Percentiles rank a stretch among this genome's conserved stretches.
phyloP scores from a whole-genome alignment of 2,113 vertebrate species.

The Syrrhaptes paradoxus region DNA sequence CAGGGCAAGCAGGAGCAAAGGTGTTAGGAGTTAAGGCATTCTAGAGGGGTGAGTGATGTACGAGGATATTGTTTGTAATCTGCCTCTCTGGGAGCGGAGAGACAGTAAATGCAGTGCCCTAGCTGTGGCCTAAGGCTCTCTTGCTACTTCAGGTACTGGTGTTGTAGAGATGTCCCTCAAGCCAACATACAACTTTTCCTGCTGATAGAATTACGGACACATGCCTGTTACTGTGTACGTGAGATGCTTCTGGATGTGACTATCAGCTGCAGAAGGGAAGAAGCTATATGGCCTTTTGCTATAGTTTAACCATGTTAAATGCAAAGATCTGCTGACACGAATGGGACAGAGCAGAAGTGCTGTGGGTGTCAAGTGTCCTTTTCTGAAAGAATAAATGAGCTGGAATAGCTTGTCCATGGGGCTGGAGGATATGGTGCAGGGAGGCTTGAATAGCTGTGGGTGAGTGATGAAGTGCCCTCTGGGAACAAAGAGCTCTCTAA shows the following conservation, averaged over 20 bases:
- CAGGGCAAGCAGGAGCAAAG: neutral
- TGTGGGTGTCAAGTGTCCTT: neutral
- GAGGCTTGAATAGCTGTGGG: neutral
- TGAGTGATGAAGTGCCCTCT: neutral
- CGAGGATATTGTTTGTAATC: neutral
- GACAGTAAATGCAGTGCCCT: neutral
- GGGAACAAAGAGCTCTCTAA: neutral
- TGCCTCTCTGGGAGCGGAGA: neutral
- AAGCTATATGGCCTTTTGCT: neutral
- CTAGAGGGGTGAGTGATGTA: neutral
- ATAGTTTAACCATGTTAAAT: neutral
- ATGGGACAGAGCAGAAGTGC: neutral
- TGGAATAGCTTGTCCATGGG: neutral
- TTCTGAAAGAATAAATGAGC: neutral
- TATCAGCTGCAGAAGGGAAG: neutral
- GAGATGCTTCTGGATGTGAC: neutral
- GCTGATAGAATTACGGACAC: neutral
- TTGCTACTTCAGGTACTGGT: neutral
- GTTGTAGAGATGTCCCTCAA: neutral
- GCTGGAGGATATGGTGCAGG: neutral
- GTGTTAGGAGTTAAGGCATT: neutral
- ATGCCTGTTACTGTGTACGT: neutral
- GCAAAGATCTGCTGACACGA: neutral
- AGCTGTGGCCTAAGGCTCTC: neutral
- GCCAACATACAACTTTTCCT: neutral